These are phyloP conservation scores for Microtus ochrogaster DNA, from an alignment of 2,113 vertebrate genomes.

Conservation along the genomic window DNA sequence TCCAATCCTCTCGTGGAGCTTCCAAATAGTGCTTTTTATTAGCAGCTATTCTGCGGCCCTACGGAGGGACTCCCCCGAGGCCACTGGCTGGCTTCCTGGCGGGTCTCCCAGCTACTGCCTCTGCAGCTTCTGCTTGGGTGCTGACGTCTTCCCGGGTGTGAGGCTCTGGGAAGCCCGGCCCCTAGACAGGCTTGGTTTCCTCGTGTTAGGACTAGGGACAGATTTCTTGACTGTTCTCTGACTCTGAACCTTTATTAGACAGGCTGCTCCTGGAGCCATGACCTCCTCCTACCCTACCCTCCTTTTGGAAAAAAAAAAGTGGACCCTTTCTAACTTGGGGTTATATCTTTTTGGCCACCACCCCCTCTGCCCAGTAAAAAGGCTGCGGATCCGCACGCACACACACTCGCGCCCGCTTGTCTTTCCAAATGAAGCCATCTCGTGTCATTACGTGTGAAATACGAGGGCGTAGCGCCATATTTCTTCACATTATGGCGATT, in stretches of 20 bases:
- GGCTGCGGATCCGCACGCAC: slow-evolving; percentile 50
- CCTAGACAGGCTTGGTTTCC: not conserved
- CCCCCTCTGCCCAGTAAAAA: slow-evolving; percentile 42
- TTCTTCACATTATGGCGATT: slow-evolving; percentile 85
- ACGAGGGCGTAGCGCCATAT: slow-evolving; percentile 81
- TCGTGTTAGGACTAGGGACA: not conserved
- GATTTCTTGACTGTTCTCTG: not conserved
- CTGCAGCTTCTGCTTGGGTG: not conserved
- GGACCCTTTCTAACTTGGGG: slow-evolving; percentile 44
- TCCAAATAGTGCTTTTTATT: slow-evolving; percentile 6
- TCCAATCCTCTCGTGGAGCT: not conserved
- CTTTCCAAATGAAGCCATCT: slow-evolving; percentile 76
- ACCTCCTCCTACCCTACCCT: not conserved
- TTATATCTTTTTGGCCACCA: slow-evolving; percentile 41
- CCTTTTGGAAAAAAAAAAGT: slow-evolving; percentile 56
- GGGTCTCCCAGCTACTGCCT: not conserved
- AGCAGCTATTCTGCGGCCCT: slow-evolving; percentile 9
- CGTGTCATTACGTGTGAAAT: slow-evolving; percentile 80
- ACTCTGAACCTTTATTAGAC: not conserved
- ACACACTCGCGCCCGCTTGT: slow-evolving; percentile 48
- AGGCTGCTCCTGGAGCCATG: not conserved
- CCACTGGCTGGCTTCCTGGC: slow-evolving; percentile 44
- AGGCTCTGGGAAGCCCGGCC: not conserved
- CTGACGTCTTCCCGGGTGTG: not conserved
- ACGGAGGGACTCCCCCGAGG: slow-evolving; percentile 27